Conservation (phyloP, 2,113 vertebrate genomes). For the Gobio gobio region DNA sequence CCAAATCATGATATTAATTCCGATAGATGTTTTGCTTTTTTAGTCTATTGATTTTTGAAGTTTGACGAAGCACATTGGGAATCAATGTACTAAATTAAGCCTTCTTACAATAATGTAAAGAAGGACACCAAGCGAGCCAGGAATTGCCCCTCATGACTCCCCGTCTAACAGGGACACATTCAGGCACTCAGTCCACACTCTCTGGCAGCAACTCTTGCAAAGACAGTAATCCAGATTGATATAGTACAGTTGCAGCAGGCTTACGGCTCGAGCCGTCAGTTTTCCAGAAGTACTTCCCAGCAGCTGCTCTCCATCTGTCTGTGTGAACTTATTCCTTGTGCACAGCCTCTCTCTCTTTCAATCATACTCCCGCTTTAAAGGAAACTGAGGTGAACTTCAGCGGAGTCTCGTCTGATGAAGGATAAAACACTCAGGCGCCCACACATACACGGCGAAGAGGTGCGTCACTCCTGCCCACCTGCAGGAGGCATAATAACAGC, state of each 20-base stretch:
- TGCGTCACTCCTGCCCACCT: slow-evolving; percentile 24
- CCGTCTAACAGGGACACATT: slow-evolving; percentile 9
- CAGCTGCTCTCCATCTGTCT: slow-evolving; percentile 42
- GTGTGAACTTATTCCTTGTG: slow-evolving; percentile 32
- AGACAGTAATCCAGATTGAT: slow-evolving; percentile 43
- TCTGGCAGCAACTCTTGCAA: slow-evolving; percentile 6
- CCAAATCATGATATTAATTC: not conserved
- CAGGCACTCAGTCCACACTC: slow-evolving; percentile 2
- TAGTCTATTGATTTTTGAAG: not conserved
- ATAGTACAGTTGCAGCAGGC: slow-evolving; percentile 26
- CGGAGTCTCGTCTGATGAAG: slow-evolving; percentile 7
- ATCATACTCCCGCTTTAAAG: not conserved
- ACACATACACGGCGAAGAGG: not conserved
- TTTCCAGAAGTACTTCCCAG: slow-evolving; percentile 43
- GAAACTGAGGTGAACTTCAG: slow-evolving; percentile 35
- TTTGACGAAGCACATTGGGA: not conserved
- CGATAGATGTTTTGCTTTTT: too few species aligned
- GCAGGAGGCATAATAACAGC: slow-evolving; percentile 40
- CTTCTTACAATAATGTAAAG: not conserved
- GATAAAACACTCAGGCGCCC: slow-evolving; percentile 12
- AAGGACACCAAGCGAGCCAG: not conserved
- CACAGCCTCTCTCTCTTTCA: slow-evolving; percentile 25
- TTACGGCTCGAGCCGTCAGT: slow-evolving; percentile 34
- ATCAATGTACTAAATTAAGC: not conserved
- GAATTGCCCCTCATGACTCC: not conserved